phyloP scores from a whole-genome alignment of 2,888 invertebrate genomes.

The Euzophera pinguis region DNA sequence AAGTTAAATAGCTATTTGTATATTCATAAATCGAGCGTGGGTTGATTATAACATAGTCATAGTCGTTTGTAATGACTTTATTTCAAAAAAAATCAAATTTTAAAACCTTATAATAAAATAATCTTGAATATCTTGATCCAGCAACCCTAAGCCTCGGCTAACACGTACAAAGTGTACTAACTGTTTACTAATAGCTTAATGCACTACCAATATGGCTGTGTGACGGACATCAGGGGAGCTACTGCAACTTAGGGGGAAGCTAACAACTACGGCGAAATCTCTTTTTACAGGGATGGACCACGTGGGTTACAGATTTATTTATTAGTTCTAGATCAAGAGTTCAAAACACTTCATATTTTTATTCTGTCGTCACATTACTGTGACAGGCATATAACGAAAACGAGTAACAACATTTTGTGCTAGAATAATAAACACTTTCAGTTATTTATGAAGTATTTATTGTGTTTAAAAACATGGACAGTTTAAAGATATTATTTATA shows the following conservation, averaged over 20 bases:
- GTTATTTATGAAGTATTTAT: no score
- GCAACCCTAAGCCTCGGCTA: slow-evolving; percentile 12
- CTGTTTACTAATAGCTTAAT: slow-evolving; percentile 69
- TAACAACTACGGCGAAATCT: not conserved
- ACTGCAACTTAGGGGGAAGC: slow-evolving; percentile 12
- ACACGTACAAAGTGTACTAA: slow-evolving; percentile 41
- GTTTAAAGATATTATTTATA: slow-evolving; percentile 21
- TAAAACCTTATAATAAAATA: not conserved
- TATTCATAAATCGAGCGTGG: slow-evolving; percentile 37
- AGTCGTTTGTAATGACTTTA: not conserved
- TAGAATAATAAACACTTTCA: slow-evolving; percentile 14
- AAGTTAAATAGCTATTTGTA: slow-evolving; percentile 39
- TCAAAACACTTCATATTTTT: no score
- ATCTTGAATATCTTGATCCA: not conserved
- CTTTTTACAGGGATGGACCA: not conserved
- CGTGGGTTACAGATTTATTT: not conserved
- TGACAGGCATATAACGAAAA: not conserved
- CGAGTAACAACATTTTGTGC: slow-evolving; percentile 2
- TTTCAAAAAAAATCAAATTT: no score
- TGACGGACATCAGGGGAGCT: slow-evolving; percentile 42
- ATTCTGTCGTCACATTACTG: no score
- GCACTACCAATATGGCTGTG: slow-evolving; percentile 52
- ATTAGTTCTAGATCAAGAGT: not conserved
- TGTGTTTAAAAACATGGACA: no score
- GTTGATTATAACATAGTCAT: slow-evolving; percentile 16